These are phyloP conservation scores for Gryon sp. DNA, from an alignment of 1,140 invertebrate species.

Conservation along the genomic window DNA sequence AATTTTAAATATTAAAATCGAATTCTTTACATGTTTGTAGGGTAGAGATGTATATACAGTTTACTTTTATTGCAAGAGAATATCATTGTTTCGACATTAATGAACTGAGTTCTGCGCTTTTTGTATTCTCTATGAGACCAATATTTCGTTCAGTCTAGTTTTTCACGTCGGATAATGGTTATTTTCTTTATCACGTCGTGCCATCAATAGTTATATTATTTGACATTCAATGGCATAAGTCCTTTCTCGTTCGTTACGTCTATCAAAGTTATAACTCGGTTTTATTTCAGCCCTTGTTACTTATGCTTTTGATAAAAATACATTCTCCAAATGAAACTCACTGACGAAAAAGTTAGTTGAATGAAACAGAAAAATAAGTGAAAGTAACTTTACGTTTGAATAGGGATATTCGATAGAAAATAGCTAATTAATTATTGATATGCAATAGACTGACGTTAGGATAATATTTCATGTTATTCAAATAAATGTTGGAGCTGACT, in stretches of 20 bases:
- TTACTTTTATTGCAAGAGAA: constrained; percentile 26
- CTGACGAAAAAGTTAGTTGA: no score
- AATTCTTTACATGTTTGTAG: no score
- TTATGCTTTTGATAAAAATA: not conserved
- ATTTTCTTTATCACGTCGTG: constrained; percentile 11
- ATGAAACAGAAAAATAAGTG: no score
- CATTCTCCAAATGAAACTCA: no score
- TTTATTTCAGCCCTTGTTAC: not conserved
- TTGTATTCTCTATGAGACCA: constrained; percentile 29
- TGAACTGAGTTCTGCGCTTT: constrained; percentile 27
- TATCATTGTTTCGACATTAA: constrained; percentile 36
- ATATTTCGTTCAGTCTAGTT: constrained; percentile 13
- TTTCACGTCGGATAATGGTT: constrained; percentile 26
- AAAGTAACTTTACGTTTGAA: constrained; percentile 6
- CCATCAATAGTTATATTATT: constrained; percentile 13
- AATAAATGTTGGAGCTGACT: not conserved
- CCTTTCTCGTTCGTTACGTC: not conserved
- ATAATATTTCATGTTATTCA: constrained; percentile 36
- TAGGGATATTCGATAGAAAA: constrained; percentile 6
- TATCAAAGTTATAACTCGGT: not conserved
- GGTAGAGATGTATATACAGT: no score
- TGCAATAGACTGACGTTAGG: not conserved
- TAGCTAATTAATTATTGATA: constrained; percentile 22
- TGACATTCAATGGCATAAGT: not conserved
- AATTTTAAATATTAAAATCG: no score